Conservation (phyloP, 1,140 invertebrate species). For the Latrodectus geometricus region DNA sequence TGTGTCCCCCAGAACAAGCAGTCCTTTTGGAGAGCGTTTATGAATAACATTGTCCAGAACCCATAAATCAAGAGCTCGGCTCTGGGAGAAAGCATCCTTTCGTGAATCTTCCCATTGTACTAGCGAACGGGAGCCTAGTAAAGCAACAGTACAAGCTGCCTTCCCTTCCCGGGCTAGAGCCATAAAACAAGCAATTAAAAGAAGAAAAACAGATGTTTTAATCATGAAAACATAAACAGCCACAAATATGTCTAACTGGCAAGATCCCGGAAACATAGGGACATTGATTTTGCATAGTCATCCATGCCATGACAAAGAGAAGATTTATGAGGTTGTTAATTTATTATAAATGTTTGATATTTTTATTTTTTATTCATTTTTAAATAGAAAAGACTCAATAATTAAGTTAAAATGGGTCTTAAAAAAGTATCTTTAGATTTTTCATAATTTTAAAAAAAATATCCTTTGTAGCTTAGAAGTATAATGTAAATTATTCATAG, state of each 20-base stretch:
- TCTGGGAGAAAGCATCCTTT: background rate
- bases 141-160: background rate
- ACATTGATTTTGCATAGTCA: too few species aligned
- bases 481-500: too few species aligned
- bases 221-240: background rate
- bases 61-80: constrained; percentile 36
- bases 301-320: too few species aligned
- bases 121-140: background rate
- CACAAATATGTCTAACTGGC: background rate
- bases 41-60: constrained; percentile 35
- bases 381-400: too few species aligned
- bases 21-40: constrained; percentile 15
- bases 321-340: too few species aligned
- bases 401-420: too few species aligned
- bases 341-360: too few species aligned
- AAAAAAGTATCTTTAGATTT: too few species aligned
- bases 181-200: background rate
- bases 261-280: too few species aligned
- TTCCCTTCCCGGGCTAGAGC: background rate
- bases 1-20: background rate
- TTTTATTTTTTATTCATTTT: too few species aligned
- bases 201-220: background rate
- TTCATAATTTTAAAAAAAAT: too few species aligned
- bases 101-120: constrained; percentile 12
- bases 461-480: too few species aligned